Conservation (phyloP, 2,888 invertebrate species). For the Tachina lurida region DNA sequence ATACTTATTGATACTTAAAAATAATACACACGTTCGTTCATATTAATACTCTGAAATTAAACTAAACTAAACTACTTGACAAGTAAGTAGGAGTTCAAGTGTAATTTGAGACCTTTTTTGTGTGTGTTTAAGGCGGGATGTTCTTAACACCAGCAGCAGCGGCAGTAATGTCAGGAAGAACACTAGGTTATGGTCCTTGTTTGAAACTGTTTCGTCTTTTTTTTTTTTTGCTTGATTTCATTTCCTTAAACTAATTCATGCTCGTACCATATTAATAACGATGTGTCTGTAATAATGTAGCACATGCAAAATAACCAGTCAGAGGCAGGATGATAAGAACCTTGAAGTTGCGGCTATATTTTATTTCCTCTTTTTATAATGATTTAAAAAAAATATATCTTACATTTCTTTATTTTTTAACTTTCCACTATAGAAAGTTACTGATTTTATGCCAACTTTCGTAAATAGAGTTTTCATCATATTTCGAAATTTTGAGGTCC, state of each 20-base stretch:
- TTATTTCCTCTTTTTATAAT: no score
- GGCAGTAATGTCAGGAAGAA: background rate
- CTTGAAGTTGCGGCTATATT: background rate
- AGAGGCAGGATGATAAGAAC: background rate
- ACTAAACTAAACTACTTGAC: constrained; percentile 10
- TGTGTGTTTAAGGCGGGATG: background rate
- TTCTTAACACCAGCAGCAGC: constrained; percentile 18
- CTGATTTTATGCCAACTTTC: no score
- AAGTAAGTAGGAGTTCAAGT: constrained; percentile 37
- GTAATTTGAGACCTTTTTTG: constrained; percentile 48
- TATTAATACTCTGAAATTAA: constrained; percentile 28
- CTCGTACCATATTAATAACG: background rate
- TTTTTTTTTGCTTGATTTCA: constrained; percentile 9
- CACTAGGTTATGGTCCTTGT: constrained; percentile 26
- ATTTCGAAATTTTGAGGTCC: no score
- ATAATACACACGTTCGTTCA: background rate
- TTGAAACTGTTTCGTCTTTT: background rate
- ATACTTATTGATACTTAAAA: constrained; percentile 50
- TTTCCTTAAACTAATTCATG: constrained; percentile 8
- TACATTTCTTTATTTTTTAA: no score
- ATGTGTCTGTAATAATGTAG: constrained; percentile 1
- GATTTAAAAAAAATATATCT: no score
- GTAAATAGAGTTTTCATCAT: no score
- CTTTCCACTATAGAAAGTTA: no score
- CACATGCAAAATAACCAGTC: background rate